A percentile compares a stretch with the other conserved stretches of the same genome.
phyloP scores from a whole-genome alignment of 2,888 invertebrate genomes.

The Netelia inedita region DNA sequence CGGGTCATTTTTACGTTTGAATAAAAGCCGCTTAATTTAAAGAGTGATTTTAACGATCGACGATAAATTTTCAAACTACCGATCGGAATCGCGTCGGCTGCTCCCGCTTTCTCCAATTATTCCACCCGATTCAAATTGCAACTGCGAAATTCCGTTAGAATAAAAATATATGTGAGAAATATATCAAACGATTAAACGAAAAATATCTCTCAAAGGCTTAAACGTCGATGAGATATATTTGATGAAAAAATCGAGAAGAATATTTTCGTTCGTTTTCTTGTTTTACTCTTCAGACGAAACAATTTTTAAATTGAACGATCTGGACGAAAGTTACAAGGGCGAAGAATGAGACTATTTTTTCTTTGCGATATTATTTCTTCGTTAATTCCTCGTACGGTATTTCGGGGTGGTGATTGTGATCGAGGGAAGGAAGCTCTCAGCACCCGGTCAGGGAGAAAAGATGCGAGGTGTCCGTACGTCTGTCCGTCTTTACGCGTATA shows the following conservation, averaged over 20 bases:
- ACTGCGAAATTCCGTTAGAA: not conserved
- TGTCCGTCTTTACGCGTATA: not conserved
- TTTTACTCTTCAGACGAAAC: not conserved
- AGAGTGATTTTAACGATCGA: conserved; percentile 71
- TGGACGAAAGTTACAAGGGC: not conserved
- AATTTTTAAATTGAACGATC: not conserved
- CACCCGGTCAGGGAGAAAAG: conserved; percentile 28
- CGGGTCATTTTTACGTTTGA: conserved; percentile 71
- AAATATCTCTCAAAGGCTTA: no score
- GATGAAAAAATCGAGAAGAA: no score
- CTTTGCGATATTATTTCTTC: not conserved
- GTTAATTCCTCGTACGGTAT: conserved; percentile 2
- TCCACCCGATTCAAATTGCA: conserved; percentile 16
- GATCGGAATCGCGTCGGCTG: conserved; percentile 47
- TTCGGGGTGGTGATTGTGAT: not conserved
- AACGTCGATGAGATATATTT: no score
- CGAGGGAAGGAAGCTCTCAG: conserved; percentile 26
- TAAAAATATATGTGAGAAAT: no score
- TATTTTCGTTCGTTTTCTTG: no score
- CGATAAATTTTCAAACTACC: conserved; percentile 69
- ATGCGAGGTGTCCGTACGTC: conserved; percentile 57
- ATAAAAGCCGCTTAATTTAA: conserved; percentile 76
- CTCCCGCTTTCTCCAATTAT: conserved; percentile 59
- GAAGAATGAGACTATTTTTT: not conserved
- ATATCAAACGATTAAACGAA: no score